Base-by-base conservation (phyloP, 92 coral and sea anemone species). In the Phenganax stokvisi region DNA sequence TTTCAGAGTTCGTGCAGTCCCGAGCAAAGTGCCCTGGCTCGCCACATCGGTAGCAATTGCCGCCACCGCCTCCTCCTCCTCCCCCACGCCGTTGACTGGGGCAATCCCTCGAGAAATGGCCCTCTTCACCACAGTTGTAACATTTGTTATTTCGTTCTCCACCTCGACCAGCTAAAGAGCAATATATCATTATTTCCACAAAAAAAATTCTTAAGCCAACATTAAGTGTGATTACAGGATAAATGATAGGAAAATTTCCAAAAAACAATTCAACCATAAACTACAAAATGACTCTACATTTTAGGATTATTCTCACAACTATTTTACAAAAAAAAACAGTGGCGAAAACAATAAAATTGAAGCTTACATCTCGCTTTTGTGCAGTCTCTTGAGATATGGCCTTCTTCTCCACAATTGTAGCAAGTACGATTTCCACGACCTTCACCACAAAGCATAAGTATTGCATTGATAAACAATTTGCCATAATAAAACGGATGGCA, bases 1-100 rank as follows among this genome's bases (percentile, higher is more conserved):
- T 29, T 68, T 68, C 73, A 28, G 8, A 87, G 61, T 83, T 75
- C 29, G 89, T 87, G 58, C 97, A 92, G 78, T 81, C 89, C 77
- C 84, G 89, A 58, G 96, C 83, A 64, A 91, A 85, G 63, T 93
- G 96, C 10, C 97, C 97, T n/a, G 93, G 84, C 64, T 81, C 88
- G 28, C 93, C 93, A 87, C 96, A 93, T 11, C 9, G 75, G 76
- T 89, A 93, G 83, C 96, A 93, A 8, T 89, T 83, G 11, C 75
- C 56, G 9, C 75, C 56, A 0, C 67, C 51, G 0, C 71, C 81
- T 0, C 82, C 83, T 6, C 84, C 84, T 31, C 82, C 76, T 11
- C 86, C 76, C 12, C 82, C 80, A 17, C 77, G 79, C 47, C 79
- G 68, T 27, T 68, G 51, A 60, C 27, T 15, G 15, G 86, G 74